Percentiles rank a stretch among this genome's conserved stretches.
Evolutionary conservation across 2,797 vertebrate genomes (phyloP).

Genomic region (Pelobates cultripes): DNA sequence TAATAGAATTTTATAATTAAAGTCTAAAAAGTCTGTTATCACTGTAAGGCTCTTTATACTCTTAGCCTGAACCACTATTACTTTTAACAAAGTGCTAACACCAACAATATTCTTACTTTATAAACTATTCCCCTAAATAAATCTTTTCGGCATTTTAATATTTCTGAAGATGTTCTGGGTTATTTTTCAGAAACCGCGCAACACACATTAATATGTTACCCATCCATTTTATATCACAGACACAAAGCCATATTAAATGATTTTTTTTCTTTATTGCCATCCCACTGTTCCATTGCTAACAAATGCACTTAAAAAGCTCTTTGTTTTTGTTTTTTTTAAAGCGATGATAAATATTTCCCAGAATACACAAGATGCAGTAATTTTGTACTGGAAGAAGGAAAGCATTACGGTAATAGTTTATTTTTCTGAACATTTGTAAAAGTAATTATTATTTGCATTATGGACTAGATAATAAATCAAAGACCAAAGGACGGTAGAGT

Average conservation of each 20-base stretch:
- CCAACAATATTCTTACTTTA: constrained; percentile 39
- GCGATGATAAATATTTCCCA: constrained; percentile 52
- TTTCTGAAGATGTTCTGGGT: constrained; percentile 35
- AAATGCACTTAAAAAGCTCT: constrained; percentile 28
- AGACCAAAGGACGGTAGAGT: not conserved
- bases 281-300: constrained; percentile 20
- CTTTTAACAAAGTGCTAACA: constrained; percentile 41
- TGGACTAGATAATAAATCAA: constrained; percentile 33
- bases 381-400: constrained; percentile 41
- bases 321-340: constrained; percentile 38
- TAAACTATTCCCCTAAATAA: constrained; percentile 41
- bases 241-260: constrained; percentile 16
- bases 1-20: constrained; percentile 27
- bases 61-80: constrained; percentile 35
- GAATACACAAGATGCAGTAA: constrained; percentile 38
- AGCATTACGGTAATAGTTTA: constrained; percentile 45
- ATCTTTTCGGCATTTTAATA: constrained; percentile 51
- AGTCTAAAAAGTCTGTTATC: constrained; percentile 27
- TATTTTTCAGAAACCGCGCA: constrained; percentile 45
- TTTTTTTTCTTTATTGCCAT: constrained; percentile 28
- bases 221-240: constrained; percentile 33
- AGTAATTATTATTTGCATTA: constrained; percentile 44
- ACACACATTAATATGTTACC: constrained; percentile 49
- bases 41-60: constrained; percentile 15
- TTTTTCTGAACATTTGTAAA: constrained; percentile 41